These are phyloP conservation scores for Pachycephala philippinensis DNA, from an alignment of 2,113 vertebrate genomes.

Conservation along the genomic window DNA sequence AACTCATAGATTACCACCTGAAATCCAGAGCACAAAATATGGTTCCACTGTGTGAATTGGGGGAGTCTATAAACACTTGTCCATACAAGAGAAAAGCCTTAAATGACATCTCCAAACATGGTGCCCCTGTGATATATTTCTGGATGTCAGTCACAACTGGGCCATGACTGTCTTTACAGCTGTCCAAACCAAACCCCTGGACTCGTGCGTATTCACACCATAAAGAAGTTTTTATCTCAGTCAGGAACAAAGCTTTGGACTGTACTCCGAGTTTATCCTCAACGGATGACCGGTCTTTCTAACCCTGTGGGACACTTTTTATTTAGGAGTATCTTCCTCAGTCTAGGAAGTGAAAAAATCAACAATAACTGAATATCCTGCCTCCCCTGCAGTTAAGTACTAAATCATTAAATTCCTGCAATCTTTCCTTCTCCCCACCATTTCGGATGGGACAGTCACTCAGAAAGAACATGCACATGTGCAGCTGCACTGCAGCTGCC, in stretches of 20 bases:
- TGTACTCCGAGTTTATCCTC: background rate
- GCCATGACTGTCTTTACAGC: background rate
- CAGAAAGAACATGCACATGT: rapidly evolving
- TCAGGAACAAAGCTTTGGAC: background rate
- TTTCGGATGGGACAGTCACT: background rate
- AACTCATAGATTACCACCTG: background rate
- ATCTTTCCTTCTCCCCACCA: background rate
- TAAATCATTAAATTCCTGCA: background rate
- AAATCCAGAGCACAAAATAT: background rate
- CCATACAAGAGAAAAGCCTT: background rate
- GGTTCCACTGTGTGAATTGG: background rate
- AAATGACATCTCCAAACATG: background rate
- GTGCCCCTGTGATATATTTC: background rate
- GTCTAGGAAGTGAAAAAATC: background rate
- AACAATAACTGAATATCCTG: background rate
- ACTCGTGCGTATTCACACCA: background rate
- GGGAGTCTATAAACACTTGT: background rate
- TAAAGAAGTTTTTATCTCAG: background rate
- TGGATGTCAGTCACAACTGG: background rate
- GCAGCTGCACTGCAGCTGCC: background rate
- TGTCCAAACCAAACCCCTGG: background rate
- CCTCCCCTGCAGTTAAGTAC: background rate
- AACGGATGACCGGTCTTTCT: background rate
- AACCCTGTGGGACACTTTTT: background rate
- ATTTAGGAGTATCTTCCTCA: background rate